These are phyloP conservation scores for Blomia tropicalis DNA, from an alignment of 2,888 invertebrate genomes.

Conservation along the genomic window DNA sequence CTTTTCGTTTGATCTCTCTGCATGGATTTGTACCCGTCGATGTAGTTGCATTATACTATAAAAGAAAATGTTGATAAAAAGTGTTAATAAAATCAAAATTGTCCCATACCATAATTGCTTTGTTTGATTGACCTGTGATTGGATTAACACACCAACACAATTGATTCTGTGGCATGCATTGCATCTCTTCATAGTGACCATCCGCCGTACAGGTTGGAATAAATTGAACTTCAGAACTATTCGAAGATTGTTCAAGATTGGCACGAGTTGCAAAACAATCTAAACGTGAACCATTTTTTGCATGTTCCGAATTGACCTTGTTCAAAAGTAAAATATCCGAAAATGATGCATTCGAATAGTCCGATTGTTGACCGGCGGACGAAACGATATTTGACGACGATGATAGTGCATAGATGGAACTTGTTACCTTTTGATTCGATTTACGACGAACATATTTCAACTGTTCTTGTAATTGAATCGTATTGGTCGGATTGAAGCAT, in stretches of 20 bases:
- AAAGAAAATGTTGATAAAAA: not conserved
- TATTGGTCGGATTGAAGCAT: constrained; percentile 8
- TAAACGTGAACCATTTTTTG: not conserved
- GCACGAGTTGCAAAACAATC: constrained; percentile 17
- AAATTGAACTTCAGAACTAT: not conserved
- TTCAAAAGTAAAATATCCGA: not conserved
- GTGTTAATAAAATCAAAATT: not conserved
- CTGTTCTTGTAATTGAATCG: not conserved
- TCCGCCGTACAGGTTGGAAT: constrained; percentile 21
- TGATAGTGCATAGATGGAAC: not conserved
- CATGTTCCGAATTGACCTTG: not conserved
- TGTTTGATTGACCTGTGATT: constrained; percentile 18
- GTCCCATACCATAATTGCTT: constrained; percentile 6
- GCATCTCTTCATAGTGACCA: constrained; percentile 20
- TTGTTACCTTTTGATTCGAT: not conserved
- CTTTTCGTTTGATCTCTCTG: constrained; percentile 10
- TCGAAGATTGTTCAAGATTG: constrained; percentile 10
- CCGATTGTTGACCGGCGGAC: no score
- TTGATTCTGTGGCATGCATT: constrained; percentile 4
- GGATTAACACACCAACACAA: constrained; percentile 22
- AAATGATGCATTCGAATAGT: no score
- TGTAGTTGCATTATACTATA: not conserved
- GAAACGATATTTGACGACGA: no score
- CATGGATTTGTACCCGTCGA: not conserved
- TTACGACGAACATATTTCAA: not conserved